Evolutionary conservation across 2,797 vertebrate genomes (phyloP).

Genomic region (Tokudaia tokunoshimensis): DNA sequence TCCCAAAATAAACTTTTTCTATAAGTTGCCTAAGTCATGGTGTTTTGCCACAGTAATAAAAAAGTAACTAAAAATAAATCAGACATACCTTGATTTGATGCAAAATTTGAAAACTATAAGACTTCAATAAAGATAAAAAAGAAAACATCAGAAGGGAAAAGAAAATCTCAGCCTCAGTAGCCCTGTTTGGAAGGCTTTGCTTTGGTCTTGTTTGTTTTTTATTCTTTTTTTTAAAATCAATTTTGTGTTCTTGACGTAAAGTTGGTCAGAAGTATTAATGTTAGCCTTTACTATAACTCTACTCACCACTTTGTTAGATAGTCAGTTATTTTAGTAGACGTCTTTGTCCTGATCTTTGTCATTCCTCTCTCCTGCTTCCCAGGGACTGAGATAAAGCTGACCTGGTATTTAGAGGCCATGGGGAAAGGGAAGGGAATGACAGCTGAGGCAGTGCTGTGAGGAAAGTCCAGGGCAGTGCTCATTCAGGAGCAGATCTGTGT

Average conservation of each 20-base stretch:
- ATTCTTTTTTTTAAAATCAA: not conserved
- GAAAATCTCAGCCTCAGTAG: not conserved
- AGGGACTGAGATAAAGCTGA: slow-evolving; percentile 25
- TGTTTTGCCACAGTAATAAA: not conserved
- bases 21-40: not conserved
- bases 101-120: not conserved
- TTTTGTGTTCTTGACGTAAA: slow-evolving; percentile 17
- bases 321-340: slow-evolving; percentile 22
- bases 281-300: slow-evolving; percentile 34
- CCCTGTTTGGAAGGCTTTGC: not conserved
- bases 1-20: not conserved
- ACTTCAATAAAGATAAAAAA: slow-evolving; percentile 24
- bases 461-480: slow-evolving; percentile 26
- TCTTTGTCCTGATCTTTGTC: not conserved
- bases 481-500: slow-evolving; percentile 36
- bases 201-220: not conserved
- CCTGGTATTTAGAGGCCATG: slow-evolving; percentile 12
- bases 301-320: not conserved
- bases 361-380: not conserved
- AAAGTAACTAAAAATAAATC: not conserved
- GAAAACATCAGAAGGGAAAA: not conserved
- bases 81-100: not conserved
- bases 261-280: slow-evolving; percentile 13
- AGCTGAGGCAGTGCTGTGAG: not conserved
- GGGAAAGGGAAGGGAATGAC: not conserved